These are phyloP conservation scores for Pristis pectinata DNA, from an alignment of 2,797 vertebrate species.

Conservation along the genomic window DNA sequence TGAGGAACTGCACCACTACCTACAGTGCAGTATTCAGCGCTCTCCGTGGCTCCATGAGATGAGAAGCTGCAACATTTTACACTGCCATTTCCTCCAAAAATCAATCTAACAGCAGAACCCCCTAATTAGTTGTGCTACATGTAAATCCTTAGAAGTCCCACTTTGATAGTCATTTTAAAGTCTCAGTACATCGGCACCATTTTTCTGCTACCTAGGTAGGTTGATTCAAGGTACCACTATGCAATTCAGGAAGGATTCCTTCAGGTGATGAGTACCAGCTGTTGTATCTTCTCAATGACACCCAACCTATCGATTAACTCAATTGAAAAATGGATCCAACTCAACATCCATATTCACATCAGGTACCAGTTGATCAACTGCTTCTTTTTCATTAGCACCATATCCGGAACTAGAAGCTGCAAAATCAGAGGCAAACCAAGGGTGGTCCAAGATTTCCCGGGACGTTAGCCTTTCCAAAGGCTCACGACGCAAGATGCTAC, in stretches of 20 bases:
- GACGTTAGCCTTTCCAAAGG: conserved; percentile 94
- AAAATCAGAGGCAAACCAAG: conserved; percentile 84
- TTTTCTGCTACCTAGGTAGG: conserved; percentile 58
- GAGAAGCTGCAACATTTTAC: conserved; percentile 57
- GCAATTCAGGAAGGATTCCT: conserved; percentile 70
- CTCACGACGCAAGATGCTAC: conserved; percentile 90
- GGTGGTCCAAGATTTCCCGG: conserved; percentile 94
- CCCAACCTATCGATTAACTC: conserved; percentile 60
- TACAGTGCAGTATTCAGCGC: conserved; percentile 54
- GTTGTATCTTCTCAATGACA: conserved; percentile 59
- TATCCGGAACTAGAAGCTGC: conserved; percentile 65
- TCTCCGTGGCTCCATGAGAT: conserved; percentile 66
- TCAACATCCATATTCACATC: conserved; percentile 97
- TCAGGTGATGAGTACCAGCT: conserved; percentile 57
- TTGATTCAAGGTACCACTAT: conserved; percentile 61
- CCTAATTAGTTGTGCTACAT: conserved; percentile 51
- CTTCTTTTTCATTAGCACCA: conserved; percentile 74
- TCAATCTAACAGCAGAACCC: conserved; percentile 58
- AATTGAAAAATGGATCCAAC: conserved; percentile 96
- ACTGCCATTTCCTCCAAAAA: conserved; percentile 59
- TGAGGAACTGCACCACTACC: conserved; percentile 61
- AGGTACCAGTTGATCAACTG: conserved; percentile 89
- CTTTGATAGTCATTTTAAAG: conserved; percentile 30
- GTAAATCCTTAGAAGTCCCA: conserved; percentile 53
- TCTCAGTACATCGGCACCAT: conserved; percentile 43